phyloP scores from a whole-genome alignment of 2,113 vertebrate genomes.

The Camelus dromedarius region DNA sequence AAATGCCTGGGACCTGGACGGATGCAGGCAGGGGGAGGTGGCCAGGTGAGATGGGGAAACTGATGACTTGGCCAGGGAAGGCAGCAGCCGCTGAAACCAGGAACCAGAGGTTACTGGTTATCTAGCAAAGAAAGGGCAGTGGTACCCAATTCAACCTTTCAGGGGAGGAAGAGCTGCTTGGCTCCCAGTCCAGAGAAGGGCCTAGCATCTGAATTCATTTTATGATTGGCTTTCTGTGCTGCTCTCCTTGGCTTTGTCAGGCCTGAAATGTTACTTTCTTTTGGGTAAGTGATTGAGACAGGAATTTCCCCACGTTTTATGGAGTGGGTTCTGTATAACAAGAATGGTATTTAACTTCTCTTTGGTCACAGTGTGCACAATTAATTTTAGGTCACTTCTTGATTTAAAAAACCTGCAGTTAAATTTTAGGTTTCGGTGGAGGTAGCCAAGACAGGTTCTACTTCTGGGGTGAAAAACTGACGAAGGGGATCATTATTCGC shows the following conservation, averaged over 20 bases:
- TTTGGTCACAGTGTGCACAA: constrained; percentile 12
- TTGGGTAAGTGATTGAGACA: background rate
- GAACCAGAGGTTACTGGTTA: background rate
- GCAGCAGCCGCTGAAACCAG: constrained; percentile 40
- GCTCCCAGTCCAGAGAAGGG: background rate
- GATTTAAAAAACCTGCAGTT: constrained; percentile 11
- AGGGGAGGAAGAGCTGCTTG: background rate
- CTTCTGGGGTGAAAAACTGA: background rate
- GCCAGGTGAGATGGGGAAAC: constrained; percentile 11
- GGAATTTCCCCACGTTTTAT: constrained; percentile 23
- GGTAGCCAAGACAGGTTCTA: background rate
- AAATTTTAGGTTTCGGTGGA: constrained; percentile 40
- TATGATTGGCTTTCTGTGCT: background rate
- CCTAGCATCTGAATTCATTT: constrained; percentile 6
- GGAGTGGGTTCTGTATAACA: background rate
- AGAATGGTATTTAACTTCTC: constrained; percentile 35
- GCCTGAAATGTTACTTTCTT: constrained; percentile 23
- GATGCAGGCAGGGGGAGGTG: background rate
- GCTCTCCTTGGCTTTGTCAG: background rate
- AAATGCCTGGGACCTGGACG: background rate
- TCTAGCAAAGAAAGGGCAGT: background rate
- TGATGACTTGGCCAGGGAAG: constrained; percentile 21
- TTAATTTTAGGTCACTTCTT: background rate
- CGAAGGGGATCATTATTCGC: background rate
- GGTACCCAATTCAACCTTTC: constrained; percentile 8